phyloP scores from a whole-genome alignment of 2,888 invertebrate genomes.

The Eristalis tenax region DNA sequence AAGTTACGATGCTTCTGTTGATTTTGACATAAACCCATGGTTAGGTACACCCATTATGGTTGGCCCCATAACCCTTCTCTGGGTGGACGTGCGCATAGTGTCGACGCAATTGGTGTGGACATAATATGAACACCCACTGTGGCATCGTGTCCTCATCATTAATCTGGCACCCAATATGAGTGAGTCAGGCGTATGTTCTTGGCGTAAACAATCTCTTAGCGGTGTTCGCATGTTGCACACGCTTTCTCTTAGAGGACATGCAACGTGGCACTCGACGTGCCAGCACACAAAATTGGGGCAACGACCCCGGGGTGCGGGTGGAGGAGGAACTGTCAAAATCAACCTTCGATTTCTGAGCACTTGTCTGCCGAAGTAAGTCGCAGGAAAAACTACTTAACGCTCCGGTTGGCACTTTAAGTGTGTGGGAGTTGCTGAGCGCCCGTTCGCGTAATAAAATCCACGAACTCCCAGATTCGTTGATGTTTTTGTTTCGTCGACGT shows the following conservation, averaged over 20 bases:
- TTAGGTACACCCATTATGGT: too few species aligned
- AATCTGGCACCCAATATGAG: conserved; percentile 3
- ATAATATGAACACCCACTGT: conserved; percentile 34
- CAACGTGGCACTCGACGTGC: background rate
- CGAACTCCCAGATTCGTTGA: conserved; percentile 1
- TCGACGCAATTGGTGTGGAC: conserved; percentile 25
- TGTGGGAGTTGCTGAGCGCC: conserved; percentile 37
- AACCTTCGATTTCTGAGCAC: background rate
- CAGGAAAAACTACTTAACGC: conserved; percentile 20
- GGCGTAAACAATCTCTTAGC: background rate
- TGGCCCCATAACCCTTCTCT: background rate
- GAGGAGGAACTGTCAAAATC: conserved; percentile 12
- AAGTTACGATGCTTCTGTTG: too few species aligned
- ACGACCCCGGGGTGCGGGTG: background rate
- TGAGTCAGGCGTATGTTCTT: conserved; percentile 2
- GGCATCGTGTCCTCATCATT: conserved; percentile 41
- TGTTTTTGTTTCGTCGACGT: background rate
- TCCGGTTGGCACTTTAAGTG: conserved; percentile 43
- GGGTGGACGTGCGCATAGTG: background rate
- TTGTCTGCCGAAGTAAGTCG: background rate
- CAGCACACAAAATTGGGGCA: conserved; percentile 29
- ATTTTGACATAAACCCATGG: too few species aligned
- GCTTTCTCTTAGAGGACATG: conserved; percentile 9
- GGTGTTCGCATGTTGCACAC: conserved; percentile 34
- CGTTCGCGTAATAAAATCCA: conserved; percentile 40